Evolutionary conservation across 2,797 vertebrate species (phyloP), one percentile per base, ranked within the genome.

Genomic region (Channallabes apus): DNA sequence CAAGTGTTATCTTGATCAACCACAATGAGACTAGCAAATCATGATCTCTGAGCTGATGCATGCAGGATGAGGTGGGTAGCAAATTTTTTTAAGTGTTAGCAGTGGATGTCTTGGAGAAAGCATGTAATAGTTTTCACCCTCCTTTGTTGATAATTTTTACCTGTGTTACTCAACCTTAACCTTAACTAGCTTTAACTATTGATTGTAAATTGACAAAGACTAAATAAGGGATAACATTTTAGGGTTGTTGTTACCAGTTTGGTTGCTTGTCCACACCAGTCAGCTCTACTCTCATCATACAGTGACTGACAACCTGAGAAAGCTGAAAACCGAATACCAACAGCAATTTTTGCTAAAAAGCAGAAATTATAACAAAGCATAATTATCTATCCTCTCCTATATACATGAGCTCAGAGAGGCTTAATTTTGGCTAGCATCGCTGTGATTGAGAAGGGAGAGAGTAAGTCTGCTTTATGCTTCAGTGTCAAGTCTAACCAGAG

Each of bases 301-400:
- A 41, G 0, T 11, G 9, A 4, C 18, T 41, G 11, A 38, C 18
- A 71, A 24, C 35, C 35, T 5, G 68, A 41, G 68, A 12, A 71
- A 20, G 68, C 32, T 71, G 9, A 71, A 71, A 35, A 20, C 35
- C 24, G 32, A 62, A 62, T 62, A 32, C 6, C 27, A 67, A 27
- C n/a, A 27, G 62, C 62, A 64, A 27, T 27, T 62, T 59, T 29
- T 46, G 41, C 41, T 46, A 46, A 8, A 46, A 46, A 46, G 9
- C 8, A 46, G 41, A 46, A 46, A 46, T 46, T 9, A 46, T 46
- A 46, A 1, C 54, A 95, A 32, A 32, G 3, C 3, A 32, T 32
- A 32, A 32, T 3, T 32, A 32, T 32, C 32, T 32, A 32, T 32
- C 32, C 32, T 32, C 32, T 32, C 32, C 32, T 32, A 32, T 32